These are phyloP conservation scores for Idaea aversata DNA, from an alignment of 2,888 invertebrate species.

Conservation along the genomic window DNA sequence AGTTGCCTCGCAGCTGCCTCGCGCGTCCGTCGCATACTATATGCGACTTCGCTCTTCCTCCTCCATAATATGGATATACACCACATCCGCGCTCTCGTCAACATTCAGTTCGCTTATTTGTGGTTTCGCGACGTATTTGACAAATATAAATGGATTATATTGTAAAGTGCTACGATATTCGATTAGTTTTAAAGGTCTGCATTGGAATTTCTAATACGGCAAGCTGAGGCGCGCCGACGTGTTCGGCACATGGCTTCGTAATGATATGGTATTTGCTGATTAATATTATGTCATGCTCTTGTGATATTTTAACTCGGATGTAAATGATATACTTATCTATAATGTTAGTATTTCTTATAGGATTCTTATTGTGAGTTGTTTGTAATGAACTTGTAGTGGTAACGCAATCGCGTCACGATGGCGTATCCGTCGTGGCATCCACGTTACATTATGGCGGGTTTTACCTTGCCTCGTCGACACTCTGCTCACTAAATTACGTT, in stretches of 20 bases:
- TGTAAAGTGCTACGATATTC: conserved; percentile 68
- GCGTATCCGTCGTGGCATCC: conserved; percentile 75
- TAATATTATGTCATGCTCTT: conserved; percentile 54
- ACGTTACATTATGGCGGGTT: conserved; percentile 71
- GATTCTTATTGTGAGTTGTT: conserved; percentile 8
- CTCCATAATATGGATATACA: conserved; percentile 78
- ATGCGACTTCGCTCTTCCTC: conserved; percentile 68
- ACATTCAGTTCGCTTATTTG: conserved; percentile 74
- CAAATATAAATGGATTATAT: conserved; percentile 79
- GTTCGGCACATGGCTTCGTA: conserved; percentile 75
- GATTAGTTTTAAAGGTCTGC: conserved; percentile 70
- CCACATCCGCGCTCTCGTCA: conserved; percentile 72
- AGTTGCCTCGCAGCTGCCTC: conserved; percentile 78
- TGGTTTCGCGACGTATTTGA: conserved; percentile 77
- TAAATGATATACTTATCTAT: conserved; percentile 25
- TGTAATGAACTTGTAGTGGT: conserved; percentile 8
- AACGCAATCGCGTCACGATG: conserved; percentile 17
- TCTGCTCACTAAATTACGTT: conserved; percentile 1
- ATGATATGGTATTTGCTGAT: conserved; percentile 68
- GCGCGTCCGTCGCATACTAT: conserved; percentile 71
- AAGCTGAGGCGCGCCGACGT: conserved; percentile 71
- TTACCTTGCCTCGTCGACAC: conserved; percentile 38
- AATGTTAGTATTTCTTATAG: not conserved
- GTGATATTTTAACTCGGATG: conserved; percentile 47
- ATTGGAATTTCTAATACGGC: conserved; percentile 76